Conservation (phyloP, 35 echinoderm and acorn worm genomes). For the Ptychodera flava region DNA sequence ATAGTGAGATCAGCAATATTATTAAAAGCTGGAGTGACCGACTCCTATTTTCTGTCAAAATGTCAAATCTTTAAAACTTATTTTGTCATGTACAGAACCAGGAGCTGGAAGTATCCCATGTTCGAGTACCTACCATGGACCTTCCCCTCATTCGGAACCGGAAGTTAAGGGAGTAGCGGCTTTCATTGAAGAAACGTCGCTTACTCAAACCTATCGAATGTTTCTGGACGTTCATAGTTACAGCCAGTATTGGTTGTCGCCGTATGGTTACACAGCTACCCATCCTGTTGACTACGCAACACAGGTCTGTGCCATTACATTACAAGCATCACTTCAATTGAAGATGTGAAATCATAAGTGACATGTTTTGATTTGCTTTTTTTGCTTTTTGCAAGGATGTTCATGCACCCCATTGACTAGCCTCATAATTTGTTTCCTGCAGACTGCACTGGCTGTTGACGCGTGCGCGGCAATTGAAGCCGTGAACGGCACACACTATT, state of each 20-base stretch:
- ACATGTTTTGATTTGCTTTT: no score
- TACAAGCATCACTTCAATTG: no score
- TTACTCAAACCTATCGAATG: neutral
- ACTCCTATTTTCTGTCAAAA: no score
- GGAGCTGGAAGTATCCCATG: constrained; percentile 13
- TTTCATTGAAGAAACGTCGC: constrained; percentile 2
- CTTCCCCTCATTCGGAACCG: constrained; percentile 4
- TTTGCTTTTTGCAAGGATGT: neutral
- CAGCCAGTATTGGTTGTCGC: neutral
- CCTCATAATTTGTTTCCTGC: neutral
- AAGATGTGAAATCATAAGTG: no score
- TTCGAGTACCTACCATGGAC: constrained; percentile 27
- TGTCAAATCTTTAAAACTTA: no score
- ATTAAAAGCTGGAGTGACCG: no score
- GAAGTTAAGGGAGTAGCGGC: constrained; percentile 23
- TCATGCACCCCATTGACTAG: neutral
- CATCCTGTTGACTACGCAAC: neutral
- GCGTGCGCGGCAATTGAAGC: neutral
- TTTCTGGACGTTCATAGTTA: constrained; percentile 31
- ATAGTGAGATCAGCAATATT: no score
- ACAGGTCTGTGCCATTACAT: constrained; percentile 11
- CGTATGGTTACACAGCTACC: neutral
- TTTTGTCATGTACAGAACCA: constrained; percentile 11
- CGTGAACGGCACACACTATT: constrained; percentile 9
- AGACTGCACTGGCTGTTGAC: neutral